These are phyloP conservation scores for Rhinogobio ventralis DNA, from an alignment of 2,797 vertebrate genomes.

Conservation along the genomic window DNA sequence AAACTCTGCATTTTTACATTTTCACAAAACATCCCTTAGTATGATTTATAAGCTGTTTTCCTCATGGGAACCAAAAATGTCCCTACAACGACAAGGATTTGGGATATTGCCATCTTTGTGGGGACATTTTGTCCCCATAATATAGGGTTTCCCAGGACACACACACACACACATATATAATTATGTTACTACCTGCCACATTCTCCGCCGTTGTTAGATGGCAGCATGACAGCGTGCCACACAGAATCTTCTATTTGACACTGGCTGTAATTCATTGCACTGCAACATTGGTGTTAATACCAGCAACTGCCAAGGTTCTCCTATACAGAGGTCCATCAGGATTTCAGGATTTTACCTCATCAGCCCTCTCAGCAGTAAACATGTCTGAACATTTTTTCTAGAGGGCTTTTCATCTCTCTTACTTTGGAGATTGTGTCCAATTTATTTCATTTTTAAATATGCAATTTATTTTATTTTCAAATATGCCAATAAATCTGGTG, in stretches of 20 bases:
- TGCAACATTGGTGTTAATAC: background rate
- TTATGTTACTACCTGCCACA: background rate
- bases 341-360: conserved; percentile 28
- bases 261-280: conserved; percentile 11
- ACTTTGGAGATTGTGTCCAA: background rate
- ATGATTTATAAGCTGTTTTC: too few species aligned
- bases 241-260: conserved; percentile 6
- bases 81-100: too few species aligned
- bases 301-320: conserved; percentile 20
- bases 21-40: too few species aligned
- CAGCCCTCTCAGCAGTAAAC: conserved; percentile 28
- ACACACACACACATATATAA: background rate
- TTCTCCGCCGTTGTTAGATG: background rate
- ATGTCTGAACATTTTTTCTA: conserved; percentile 8
- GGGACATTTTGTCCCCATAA: too few species aligned
- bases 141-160: too few species aligned
- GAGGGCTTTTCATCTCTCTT: conserved; percentile 18
- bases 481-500: background rate
- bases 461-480: conserved; percentile 24
- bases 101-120: too few species aligned
- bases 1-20: too few species aligned
- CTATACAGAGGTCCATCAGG: conserved; percentile 16
- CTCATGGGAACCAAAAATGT: too few species aligned
- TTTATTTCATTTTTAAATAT: conserved; percentile 27
- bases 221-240: conserved; percentile 2